phyloP scores from a whole-genome alignment of 2,797 vertebrate genomes.

The Eupleurogrammus muticus region DNA sequence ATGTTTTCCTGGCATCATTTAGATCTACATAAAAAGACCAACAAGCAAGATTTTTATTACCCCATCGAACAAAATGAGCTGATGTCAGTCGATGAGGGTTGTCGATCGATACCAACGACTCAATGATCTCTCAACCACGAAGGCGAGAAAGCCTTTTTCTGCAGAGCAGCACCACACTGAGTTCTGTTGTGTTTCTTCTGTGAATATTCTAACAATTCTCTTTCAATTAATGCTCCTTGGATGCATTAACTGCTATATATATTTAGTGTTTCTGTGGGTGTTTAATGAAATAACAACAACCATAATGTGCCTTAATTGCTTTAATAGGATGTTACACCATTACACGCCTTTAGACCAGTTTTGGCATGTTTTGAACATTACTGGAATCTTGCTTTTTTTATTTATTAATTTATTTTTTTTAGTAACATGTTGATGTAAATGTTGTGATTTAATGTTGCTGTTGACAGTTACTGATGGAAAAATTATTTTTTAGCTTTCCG shows the following conservation, averaged over 20 bases:
- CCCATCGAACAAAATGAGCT: conserved; percentile 37
- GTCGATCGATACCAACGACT: conserved; percentile 53
- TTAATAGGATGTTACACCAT: neutral
- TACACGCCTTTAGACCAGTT: conserved; percentile 1
- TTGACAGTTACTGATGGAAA: neutral
- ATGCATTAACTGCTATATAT: neutral
- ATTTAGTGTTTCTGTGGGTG: neutral
- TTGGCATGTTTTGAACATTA: neutral
- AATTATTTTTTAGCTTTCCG: neutral
- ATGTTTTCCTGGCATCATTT: conserved; percentile 25
- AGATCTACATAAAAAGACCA: conserved; percentile 30
- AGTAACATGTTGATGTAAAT: neutral
- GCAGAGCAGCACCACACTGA: conserved; percentile 5
- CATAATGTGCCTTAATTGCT: neutral
- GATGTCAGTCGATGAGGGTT: conserved; percentile 41
- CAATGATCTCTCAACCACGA: conserved; percentile 32
- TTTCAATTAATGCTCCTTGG: conserved; percentile 12
- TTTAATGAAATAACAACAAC: conserved; percentile 9
- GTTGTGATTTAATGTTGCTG: neutral
- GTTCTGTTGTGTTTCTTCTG: neutral
- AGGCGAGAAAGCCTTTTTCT: conserved; percentile 45
- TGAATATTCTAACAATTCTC: neutral
- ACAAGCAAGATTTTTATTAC: conserved; percentile 40
- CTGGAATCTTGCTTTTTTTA: neutral
- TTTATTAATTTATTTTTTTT: too few relatives aligned